phyloP scores from a whole-genome alignment of 2,797 vertebrate species.

The Heterohyrax brucei region DNA sequence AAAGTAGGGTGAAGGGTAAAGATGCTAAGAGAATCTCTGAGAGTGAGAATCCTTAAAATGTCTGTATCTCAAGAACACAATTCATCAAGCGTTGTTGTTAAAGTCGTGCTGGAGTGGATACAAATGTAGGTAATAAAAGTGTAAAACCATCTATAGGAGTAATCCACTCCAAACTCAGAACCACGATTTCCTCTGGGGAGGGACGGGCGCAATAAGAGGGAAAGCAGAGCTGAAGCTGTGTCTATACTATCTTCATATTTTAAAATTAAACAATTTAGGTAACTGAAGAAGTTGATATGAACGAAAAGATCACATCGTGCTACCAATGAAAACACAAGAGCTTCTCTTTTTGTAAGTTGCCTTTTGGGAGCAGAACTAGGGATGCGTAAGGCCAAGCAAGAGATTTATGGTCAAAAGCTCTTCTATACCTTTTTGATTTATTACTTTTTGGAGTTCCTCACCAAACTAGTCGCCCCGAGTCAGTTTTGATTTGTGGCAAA shows the following conservation, averaged over 20 bases:
- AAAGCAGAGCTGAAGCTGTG: background rate
- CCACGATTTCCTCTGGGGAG: background rate
- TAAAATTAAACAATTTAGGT: background rate
- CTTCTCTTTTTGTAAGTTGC: background rate
- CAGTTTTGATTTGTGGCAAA: background rate
- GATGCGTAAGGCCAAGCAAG: background rate
- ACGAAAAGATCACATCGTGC: background rate
- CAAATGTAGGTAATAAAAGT: background rate
- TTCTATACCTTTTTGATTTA: fast-evolving
- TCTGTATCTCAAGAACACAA: background rate
- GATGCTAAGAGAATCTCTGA: background rate
- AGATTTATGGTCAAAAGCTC: background rate
- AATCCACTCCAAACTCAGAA: conserved; percentile 3
- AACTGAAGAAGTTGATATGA: background rate
- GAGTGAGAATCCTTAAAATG: background rate
- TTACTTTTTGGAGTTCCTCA: no score
- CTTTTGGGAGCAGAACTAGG: no score
- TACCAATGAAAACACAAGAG: background rate
- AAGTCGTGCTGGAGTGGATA: background rate
- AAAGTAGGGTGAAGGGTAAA: background rate
- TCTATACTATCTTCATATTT: background rate
- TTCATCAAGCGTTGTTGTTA: background rate
- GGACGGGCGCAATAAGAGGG: no score
- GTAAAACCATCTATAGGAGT: background rate
- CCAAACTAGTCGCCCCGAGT: background rate